Percentiles rank a stretch among this genome's conserved stretches.
Evolutionary conservation across 2,888 invertebrate species (phyloP).

Genomic region (Tyria jacobaeae): DNA sequence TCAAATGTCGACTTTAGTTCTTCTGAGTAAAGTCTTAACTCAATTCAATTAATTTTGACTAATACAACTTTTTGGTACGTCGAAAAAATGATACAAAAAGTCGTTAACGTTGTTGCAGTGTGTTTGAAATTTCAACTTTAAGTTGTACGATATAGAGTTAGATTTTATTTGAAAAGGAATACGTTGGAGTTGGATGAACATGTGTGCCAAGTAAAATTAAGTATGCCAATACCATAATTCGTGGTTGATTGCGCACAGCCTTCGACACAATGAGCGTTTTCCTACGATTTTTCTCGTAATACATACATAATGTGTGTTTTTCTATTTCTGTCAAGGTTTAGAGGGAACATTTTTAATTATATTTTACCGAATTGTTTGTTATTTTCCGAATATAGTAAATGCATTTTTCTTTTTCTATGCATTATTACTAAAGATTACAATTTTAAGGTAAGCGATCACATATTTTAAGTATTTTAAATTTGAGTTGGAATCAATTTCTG

Average conservation of each 20-base stretch:
- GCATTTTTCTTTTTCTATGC: no score
- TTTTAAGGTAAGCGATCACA: no score
- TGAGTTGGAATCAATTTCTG: no score
- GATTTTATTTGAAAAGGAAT: slow-evolving; percentile 29
- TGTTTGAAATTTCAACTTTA: slow-evolving; percentile 19
- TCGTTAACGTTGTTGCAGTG: slow-evolving; percentile 14
- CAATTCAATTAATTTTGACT: neutral
- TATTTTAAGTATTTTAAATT: no score
- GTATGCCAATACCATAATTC: slow-evolving; percentile 84
- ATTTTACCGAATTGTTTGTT: no score
- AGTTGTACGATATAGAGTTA: slow-evolving; percentile 22
- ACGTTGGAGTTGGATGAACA: slow-evolving; percentile 73
- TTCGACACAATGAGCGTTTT: slow-evolving; percentile 78
- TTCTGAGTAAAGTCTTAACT: slow-evolving; percentile 1
- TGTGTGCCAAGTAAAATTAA: slow-evolving; percentile 83
- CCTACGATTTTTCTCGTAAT: slow-evolving; percentile 81
- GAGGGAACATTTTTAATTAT: neutral
- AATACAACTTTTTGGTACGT: slow-evolving; percentile 22
- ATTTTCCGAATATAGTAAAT: no score
- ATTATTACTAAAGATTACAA: no score
- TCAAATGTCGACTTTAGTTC: slow-evolving; percentile 31
- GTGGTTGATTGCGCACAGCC: slow-evolving; percentile 80
- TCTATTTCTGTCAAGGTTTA: slow-evolving; percentile 76
- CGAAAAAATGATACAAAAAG: slow-evolving; percentile 18
- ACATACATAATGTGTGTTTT: slow-evolving; percentile 66